Percentiles rank a stretch among this genome's conserved stretches.
phyloP scores from a whole-genome alignment of 1,140 invertebrate species.

The Pachyrhynchus sulphureomaculatus region DNA sequence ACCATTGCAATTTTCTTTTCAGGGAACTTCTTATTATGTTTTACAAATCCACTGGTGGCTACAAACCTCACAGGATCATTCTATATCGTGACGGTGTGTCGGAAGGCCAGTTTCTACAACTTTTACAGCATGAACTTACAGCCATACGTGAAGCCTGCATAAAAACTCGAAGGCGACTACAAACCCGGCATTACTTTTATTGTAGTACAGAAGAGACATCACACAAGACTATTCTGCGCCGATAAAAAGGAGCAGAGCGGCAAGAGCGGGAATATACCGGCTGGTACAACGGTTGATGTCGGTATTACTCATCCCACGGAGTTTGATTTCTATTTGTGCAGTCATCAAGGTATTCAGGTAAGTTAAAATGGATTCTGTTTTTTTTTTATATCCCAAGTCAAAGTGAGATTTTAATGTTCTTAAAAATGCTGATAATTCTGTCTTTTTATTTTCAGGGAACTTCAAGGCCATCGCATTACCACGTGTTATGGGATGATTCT shows the following conservation, averaged over 20 bases:
- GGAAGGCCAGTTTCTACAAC: constrained; percentile 86
- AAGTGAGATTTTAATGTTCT: too few relatives aligned
- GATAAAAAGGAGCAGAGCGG: constrained; percentile 99
- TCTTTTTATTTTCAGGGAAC: constrained; percentile 77
- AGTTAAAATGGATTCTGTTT: too few relatives aligned
- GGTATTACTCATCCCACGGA: constrained; percentile 99
- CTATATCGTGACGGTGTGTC: constrained; percentile 96
- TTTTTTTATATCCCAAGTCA: too few relatives aligned
- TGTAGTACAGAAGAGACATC: constrained; percentile 96
- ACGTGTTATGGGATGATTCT: constrained; percentile 99
- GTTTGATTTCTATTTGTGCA: constrained; percentile 99
- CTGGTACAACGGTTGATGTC: constrained; percentile 98
- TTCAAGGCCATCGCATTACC: constrained; percentile 96
- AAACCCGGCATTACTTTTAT: constrained; percentile 99
- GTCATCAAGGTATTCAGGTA: constrained; percentile 98
- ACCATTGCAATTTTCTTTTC: constrained; percentile 44
- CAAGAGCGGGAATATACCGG: constrained; percentile 98
- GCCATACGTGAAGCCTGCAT: constrained; percentile 98
- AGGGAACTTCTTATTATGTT: constrained; percentile 92
- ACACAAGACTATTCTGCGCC: constrained; percentile 96
- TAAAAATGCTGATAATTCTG: too few relatives aligned
- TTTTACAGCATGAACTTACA: constrained; percentile 94
- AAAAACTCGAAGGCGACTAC: constrained; percentile 95
- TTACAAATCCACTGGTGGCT: constrained; percentile 92
- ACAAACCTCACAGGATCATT: constrained; percentile 96